Evolutionary conservation across 2,888 invertebrate genomes (phyloP).

Genomic region (Bombylius discolor): DNA sequence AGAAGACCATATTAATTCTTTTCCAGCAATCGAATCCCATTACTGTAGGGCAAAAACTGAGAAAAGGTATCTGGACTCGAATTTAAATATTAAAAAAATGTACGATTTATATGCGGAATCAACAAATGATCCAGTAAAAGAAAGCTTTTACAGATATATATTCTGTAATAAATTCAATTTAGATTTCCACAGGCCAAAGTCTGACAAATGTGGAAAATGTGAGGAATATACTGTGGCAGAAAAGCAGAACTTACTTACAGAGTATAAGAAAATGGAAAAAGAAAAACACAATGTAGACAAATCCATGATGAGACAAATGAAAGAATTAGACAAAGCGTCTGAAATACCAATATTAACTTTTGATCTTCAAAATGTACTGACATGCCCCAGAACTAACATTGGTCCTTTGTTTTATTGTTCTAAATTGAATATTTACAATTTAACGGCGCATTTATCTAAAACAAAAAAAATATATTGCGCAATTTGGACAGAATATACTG

Average conservation of each 20-base stretch:
- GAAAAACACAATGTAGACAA: not conserved
- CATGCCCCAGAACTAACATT: not conserved
- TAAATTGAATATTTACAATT: not conserved
- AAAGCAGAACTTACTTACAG: constrained; percentile 2
- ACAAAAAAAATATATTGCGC: not conserved
- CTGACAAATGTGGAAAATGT: constrained; percentile 7
- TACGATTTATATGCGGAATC: not conserved
- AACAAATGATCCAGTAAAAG: not conserved
- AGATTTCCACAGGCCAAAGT: constrained; percentile 5
- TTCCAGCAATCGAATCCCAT: too few relatives aligned
- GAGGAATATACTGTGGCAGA: constrained; percentile 3
- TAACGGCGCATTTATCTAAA: too few relatives aligned
- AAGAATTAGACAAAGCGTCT: constrained; percentile 1
- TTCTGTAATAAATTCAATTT: constrained; percentile 4
- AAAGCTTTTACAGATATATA: constrained; percentile 1
- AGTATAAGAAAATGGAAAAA: not conserved
- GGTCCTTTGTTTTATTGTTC: not conserved
- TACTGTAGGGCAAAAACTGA: too few relatives aligned
- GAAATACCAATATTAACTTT: constrained; percentile 2
- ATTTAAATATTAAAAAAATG: not conserved
- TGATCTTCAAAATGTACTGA: constrained; percentile 4
- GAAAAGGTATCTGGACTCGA: too few relatives aligned
- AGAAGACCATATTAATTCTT: too few relatives aligned
- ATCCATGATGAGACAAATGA: constrained; percentile 1
- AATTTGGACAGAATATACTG: too few relatives aligned